Evolutionary conservation across 2,888 invertebrate species (phyloP).

Genomic region (Xiphydria camelus): DNA sequence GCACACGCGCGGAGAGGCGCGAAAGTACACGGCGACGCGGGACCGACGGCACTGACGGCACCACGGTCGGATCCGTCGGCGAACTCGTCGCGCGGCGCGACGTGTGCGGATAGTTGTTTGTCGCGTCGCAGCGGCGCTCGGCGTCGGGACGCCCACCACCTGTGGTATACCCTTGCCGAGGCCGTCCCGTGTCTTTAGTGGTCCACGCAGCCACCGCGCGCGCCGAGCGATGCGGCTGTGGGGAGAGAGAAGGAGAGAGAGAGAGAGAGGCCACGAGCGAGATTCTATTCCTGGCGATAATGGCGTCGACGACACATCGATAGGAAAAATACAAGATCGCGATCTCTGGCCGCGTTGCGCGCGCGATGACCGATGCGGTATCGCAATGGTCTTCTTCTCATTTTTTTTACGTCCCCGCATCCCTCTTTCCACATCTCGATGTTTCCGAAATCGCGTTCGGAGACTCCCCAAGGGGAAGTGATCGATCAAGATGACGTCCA

Average conservation of each 20-base stretch:
- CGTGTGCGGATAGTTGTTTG: slow-evolving; percentile 36
- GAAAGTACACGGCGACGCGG: not conserved
- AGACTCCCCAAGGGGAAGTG: too few species aligned
- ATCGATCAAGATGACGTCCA: too few species aligned
- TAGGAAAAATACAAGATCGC: slow-evolving; percentile 20
- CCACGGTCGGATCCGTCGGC: slow-evolving; percentile 1
- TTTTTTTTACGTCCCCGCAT: too few species aligned
- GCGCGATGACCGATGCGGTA: too few species aligned
- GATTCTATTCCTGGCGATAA: slow-evolving; percentile 34
- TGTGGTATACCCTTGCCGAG: slow-evolving; percentile 38
- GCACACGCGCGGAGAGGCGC: not conserved
- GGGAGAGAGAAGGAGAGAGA: slow-evolving; percentile 2
- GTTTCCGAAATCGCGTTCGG: too few species aligned
- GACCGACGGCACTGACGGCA: slow-evolving; percentile 1
- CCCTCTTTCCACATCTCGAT: too few species aligned
- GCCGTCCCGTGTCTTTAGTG: slow-evolving; percentile 17
- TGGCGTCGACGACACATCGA: slow-evolving; percentile 33
- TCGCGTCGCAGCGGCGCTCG: slow-evolving; percentile 39
- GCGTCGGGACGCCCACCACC: slow-evolving; percentile 48
- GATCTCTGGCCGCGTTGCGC: too few species aligned
- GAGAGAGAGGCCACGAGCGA: slow-evolving; percentile 13
- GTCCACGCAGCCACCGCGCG: slow-evolving; percentile 7
- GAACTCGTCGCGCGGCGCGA: slow-evolving; percentile 23
- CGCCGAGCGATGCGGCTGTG: not conserved
- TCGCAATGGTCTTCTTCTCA: too few species aligned